phyloP scores from a whole-genome alignment of 2,888 invertebrate genomes.

The Drosophila differens region DNA sequence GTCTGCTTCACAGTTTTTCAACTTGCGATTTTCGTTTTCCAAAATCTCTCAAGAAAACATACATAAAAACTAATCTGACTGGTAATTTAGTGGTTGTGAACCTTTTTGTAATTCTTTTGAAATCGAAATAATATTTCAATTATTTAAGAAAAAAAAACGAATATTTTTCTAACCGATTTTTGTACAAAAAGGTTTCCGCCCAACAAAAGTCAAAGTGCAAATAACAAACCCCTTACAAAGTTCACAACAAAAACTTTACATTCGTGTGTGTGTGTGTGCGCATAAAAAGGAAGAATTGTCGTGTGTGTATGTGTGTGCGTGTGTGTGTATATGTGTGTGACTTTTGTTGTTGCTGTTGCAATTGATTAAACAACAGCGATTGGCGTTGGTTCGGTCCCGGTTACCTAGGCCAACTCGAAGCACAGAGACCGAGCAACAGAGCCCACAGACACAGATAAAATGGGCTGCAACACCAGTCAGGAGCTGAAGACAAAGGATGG shows the following conservation, averaged over 20 bases:
- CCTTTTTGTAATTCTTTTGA: constrained; percentile 66
- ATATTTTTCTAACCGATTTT: constrained; percentile 55
- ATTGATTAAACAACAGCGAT: constrained; percentile 82
- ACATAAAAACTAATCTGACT: constrained; percentile 44
- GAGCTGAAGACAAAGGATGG: constrained; percentile 85
- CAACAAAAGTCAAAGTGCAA: constrained; percentile 57
- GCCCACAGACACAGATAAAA: constrained; percentile 54
- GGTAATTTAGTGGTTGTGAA: constrained; percentile 69
- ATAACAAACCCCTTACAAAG: constrained; percentile 39
- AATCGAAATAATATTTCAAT: constrained; percentile 27
- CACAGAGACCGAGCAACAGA: constrained; percentile 45
- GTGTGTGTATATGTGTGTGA: constrained; percentile 33
- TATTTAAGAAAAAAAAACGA: constrained; percentile 6
- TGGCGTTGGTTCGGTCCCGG: constrained; percentile 43
- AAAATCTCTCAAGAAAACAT: neutral
- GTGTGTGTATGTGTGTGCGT: constrained; percentile 18
- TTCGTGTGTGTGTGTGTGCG: constrained; percentile 29
- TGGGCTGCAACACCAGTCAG: constrained; percentile 88
- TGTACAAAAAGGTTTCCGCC: constrained; percentile 62
- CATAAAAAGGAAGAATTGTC: constrained; percentile 8
- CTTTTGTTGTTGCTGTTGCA: constrained; percentile 53
- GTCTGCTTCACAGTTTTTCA: constrained; percentile 30
- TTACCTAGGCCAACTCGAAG: constrained; percentile 70
- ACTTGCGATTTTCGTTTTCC: constrained; percentile 35
- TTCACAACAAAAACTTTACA: constrained; percentile 18